A percentile compares a stretch with the other conserved stretches of the same genome.
Conservation (phyloP, 2,797 vertebrate species). For the Siniperca undulata region DNA sequence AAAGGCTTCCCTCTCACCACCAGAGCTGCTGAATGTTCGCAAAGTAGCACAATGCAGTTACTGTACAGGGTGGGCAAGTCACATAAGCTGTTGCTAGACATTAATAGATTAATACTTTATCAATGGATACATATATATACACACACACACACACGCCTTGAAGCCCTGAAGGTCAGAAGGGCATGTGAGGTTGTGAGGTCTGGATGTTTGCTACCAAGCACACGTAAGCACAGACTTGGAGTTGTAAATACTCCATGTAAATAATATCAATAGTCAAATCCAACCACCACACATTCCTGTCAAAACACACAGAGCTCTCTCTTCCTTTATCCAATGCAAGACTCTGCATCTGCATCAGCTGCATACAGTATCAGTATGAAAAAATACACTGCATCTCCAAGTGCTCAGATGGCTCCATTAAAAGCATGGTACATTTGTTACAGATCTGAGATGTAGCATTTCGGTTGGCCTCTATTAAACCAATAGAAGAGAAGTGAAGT, state of each 20-base stretch:
- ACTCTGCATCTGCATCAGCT: constrained; percentile 18
- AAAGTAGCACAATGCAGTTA: constrained; percentile 13
- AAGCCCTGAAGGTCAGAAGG: constrained; percentile 6
- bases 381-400: constrained; percentile 2
- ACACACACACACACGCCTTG: not conserved
- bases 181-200: not conserved
- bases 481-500: constrained; percentile 35
- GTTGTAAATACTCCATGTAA: constrained; percentile 27
- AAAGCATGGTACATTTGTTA: constrained; percentile 49
- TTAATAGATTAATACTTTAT: constrained; percentile 16
- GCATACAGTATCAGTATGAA: constrained; percentile 24
- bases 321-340: constrained; percentile 10
- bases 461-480: constrained; percentile 56
- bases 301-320: constrained; percentile 6
- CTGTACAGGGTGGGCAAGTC: not conserved
- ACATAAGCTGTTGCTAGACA: not conserved
- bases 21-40: constrained; percentile 42
- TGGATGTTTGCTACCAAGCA: constrained; percentile 4
- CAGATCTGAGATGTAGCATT: constrained; percentile 38
- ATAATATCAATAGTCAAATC: constrained; percentile 36
- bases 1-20: constrained; percentile 49
- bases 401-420: constrained; percentile 57
- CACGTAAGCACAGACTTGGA: not conserved
- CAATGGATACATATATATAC: not conserved
- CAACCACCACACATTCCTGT: not conserved